Conservation (phyloP, 2,797 vertebrate genomes). For the Pipistrellus kuhlii region DNA sequence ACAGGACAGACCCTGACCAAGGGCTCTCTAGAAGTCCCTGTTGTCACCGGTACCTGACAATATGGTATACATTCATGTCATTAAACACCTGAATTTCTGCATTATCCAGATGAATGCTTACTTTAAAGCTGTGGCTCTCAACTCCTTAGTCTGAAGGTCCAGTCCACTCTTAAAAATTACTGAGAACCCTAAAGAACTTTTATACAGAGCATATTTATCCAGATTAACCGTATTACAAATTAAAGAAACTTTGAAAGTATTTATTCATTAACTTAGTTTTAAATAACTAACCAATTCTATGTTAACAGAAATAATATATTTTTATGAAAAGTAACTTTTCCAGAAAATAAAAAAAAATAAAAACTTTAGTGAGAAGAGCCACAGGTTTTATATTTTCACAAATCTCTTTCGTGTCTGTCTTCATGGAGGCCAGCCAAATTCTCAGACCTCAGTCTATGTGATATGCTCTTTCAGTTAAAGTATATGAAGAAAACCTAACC, state of each 20-base stretch:
- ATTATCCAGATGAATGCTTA: slow-evolving; percentile 38
- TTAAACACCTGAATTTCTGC: neutral
- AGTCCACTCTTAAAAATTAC: neutral
- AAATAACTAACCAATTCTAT: slow-evolving; percentile 8
- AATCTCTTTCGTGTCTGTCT: neutral
- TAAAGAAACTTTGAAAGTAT: slow-evolving; percentile 8
- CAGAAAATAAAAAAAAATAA: neutral
- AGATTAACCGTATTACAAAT: neutral
- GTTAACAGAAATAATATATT: slow-evolving; percentile 4
- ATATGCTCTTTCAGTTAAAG: slow-evolving; percentile 6
- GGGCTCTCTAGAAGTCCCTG: neutral
- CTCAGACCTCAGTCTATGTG: neutral
- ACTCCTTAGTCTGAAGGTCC: neutral
- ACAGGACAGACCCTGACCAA: neutral
- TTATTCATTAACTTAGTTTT: slow-evolving; percentile 18
- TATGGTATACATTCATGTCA: neutral
- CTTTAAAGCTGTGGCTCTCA: slow-evolving; percentile 19
- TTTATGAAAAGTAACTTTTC: slow-evolving; percentile 56
- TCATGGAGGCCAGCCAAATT: slow-evolving; percentile 6
- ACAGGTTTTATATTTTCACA: neutral
- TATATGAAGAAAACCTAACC: slow-evolving; percentile 16
- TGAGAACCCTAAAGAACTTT: neutral
- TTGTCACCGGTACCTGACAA: neutral
- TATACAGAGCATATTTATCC: neutral
- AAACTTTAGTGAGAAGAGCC: neutral